Evolutionary conservation across 2,888 invertebrate genomes (phyloP).

Genomic region (Pollenia angustigena): DNA sequence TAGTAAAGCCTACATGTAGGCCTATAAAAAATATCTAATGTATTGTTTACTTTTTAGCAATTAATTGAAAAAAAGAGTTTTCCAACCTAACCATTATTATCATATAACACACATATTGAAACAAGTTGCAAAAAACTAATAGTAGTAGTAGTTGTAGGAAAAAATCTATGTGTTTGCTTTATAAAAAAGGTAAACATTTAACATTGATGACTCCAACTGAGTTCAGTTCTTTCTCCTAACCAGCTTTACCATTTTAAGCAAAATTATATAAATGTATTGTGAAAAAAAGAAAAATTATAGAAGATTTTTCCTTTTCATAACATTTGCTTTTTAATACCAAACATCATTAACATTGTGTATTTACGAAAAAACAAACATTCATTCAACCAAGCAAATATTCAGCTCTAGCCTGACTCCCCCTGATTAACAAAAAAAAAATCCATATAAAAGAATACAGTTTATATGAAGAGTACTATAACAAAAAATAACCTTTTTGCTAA

Average conservation of each 20-base stretch:
- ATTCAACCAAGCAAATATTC: conserved; percentile 71
- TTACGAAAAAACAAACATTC: conserved; percentile 70
- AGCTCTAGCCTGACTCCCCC: conserved; percentile 29
- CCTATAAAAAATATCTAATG: conserved; percentile 54
- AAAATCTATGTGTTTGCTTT: conserved; percentile 64
- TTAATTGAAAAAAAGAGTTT: conserved; percentile 71
- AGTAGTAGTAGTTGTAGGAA: background rate
- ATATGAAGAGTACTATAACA: conserved; percentile 37
- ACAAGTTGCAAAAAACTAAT: background rate
- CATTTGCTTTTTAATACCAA: conserved; percentile 79
- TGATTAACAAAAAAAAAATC: conserved; percentile 2
- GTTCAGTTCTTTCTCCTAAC: conserved; percentile 22
- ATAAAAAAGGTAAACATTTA: conserved; percentile 71
- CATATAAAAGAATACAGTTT: conserved; percentile 44
- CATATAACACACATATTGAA: conserved; percentile 38
- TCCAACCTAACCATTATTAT: conserved; percentile 46
- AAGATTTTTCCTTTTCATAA: conserved; percentile 72
- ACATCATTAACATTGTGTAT: conserved; percentile 81
- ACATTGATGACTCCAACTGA: conserved; percentile 72
- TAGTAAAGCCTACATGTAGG: conserved; percentile 50
- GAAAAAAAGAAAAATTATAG: conserved; percentile 42
- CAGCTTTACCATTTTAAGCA: conserved; percentile 5
- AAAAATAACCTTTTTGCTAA: conserved; percentile 79
- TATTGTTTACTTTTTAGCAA: conserved; percentile 73
- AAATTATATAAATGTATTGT: conserved; percentile 30